phyloP scores from a whole-genome alignment of 2,797 vertebrate species.

The Falco novaeseelandiae region DNA sequence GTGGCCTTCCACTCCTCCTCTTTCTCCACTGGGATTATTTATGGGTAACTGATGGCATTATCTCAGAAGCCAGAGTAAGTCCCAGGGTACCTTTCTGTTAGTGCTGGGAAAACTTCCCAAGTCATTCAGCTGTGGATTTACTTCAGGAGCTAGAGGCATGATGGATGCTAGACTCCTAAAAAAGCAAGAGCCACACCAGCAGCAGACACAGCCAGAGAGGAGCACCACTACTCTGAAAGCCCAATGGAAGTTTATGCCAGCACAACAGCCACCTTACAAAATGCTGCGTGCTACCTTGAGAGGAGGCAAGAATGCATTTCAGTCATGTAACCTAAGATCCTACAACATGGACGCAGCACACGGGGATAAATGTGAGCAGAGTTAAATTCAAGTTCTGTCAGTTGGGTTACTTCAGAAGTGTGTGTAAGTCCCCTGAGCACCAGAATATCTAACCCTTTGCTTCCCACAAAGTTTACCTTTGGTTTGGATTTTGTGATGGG shows the following conservation, averaged over 20 bases:
- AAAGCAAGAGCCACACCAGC: background rate
- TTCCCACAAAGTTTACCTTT: background rate
- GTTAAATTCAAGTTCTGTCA: background rate
- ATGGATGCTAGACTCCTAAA: background rate
- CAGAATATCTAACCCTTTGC: rapidly evolving
- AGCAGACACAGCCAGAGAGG: background rate
- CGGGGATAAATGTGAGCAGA: background rate
- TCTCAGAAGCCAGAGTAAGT: conserved; percentile 46
- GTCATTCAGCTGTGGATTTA: conserved; percentile 9
- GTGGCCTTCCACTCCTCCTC: conserved; percentile 64
- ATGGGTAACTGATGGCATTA: conserved; percentile 67
- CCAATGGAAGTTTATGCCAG: background rate
- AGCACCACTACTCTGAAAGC: background rate
- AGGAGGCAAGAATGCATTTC: background rate
- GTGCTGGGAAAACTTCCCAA: conserved; percentile 41
- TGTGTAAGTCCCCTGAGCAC: background rate
- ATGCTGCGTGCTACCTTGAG: background rate
- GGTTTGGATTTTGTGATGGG: background rate
- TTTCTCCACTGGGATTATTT: conserved; percentile 59
- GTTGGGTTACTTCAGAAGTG: background rate
- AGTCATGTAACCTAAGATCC: background rate
- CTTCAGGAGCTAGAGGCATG: background rate
- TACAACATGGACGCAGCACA: background rate
- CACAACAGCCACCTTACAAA: rapidly evolving
- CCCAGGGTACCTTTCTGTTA: conserved; percentile 38